A percentile compares a stretch with the other conserved stretches of the same genome.
phyloP scores from a whole-genome alignment of 2,888 invertebrate species.

The Lepidochrysops patricia region DNA sequence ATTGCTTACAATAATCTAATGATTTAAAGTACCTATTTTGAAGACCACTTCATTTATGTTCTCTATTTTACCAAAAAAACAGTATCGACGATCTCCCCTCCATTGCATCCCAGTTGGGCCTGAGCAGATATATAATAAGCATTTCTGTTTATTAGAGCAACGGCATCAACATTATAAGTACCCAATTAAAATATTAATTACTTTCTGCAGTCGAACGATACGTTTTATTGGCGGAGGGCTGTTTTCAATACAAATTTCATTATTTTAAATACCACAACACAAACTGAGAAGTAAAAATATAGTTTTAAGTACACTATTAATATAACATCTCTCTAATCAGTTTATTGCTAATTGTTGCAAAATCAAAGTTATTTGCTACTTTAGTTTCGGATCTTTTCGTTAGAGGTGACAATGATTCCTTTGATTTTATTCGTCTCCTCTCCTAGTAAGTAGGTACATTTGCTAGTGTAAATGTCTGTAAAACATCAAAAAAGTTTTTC shows the following conservation, averaged over 20 bases:
- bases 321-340: no score
- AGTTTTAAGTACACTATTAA: background rate
- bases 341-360: no score
- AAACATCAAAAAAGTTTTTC: no score
- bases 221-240: constrained; percentile 4
- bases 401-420: no score
- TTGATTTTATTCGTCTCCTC: no score
- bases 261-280: background rate
- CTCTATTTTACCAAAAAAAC: background rate
- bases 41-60: background rate
- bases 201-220: constrained; percentile 44
- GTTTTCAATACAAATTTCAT: constrained; percentile 5
- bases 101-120: constrained; percentile 20
- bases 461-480: no score
- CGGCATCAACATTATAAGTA: constrained; percentile 62
- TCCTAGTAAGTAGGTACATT: no score
- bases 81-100: background rate
- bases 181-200: constrained; percentile 75
- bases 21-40: no score
- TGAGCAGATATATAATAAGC: constrained; percentile 66
- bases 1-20: no score
- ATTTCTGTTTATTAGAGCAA: constrained; percentile 15
- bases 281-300: background rate
- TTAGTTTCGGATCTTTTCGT: no score
- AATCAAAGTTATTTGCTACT: no score